Base-by-base conservation (phyloP, 2,888 invertebrate genomes). In the Tenodera sinensis region DNA sequence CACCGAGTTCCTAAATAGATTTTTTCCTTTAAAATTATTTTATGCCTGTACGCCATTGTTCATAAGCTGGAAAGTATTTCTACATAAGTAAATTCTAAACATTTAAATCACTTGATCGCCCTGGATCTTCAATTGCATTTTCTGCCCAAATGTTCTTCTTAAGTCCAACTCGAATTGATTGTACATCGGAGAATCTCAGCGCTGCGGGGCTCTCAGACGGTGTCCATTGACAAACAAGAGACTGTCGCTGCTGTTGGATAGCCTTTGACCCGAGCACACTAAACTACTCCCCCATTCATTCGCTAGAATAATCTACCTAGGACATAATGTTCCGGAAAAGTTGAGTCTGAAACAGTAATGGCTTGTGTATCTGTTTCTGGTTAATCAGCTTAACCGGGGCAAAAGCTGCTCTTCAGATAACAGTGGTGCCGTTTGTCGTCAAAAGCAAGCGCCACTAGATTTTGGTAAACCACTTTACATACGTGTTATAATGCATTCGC, bases 381-480 rank as follows among this genome's bases (percentile, higher is more conserved):
- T 71, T 71, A 71, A 71, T 71, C 54, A 71, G 54, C 54, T 71
- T 71, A 71, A 71, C 54, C 15, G 54, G 54, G 6, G 54, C 54
- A 71, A 71, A 71, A 71, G 54, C 54, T 71, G 54, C 54, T 71
- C 54, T 71, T 71, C 54, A 71, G 54, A 71, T 71, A 71, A 71
- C 54, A 71, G 54, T 71, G 54, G 20, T 20, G 54, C 54, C 54
- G 54, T 71, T 71, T 71, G 54, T 71, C 54, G 54, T 71, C 54
- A 71, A 71, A 71, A 71, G 54, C 54, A 20, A 20, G 54, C 54
- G 54, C 20, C 54, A 71, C 54, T 71, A 71, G 54, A 71, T 71
- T 71, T 71, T 20, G 34, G 85, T n/a, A 47, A 85, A 85, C 85
- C 85, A 85, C 85, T 85, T 85, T 85, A 47, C 85, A 85, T 85